Percentiles rank a stretch among this genome's conserved stretches.
These are phyloP conservation scores for Lissocephala sabroskyi DNA, from an alignment of 2,888 invertebrate genomes.

Conservation along the genomic window DNA sequence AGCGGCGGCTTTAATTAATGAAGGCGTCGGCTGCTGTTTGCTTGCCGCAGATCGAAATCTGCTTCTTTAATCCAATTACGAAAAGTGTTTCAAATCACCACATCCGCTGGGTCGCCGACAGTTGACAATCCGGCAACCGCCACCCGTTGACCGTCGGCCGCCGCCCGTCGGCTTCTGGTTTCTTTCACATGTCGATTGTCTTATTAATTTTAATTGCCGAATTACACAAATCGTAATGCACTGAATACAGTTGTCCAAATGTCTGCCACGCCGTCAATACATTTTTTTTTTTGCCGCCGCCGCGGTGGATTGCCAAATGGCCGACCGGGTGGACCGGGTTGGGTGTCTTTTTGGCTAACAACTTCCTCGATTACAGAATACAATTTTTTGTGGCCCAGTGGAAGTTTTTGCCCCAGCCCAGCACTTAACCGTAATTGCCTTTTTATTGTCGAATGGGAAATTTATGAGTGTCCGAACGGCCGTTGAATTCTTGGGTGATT, in stretches of 20 bases:
- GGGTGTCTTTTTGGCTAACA: constrained; percentile 22
- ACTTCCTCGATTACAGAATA: constrained; percentile 56
- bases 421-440: no score
- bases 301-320: constrained; percentile 15
- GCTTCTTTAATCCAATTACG: constrained; percentile 11
- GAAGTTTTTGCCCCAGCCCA: no score
- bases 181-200: constrained; percentile 21
- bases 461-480: no score
- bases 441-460: not conserved
- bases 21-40: no score
- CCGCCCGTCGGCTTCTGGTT: constrained; percentile 2
- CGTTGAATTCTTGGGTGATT: no score
- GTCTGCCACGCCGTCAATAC: not conserved
- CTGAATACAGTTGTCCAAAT: constrained; percentile 4
- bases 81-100: constrained; percentile 20
- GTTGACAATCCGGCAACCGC: constrained; percentile 6
- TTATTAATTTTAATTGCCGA: constrained; percentile 51
- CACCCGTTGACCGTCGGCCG: constrained; percentile 9
- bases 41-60: constrained; percentile 1
- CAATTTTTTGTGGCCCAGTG: constrained; percentile 5
- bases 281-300: constrained; percentile 13
- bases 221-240: constrained; percentile 31
- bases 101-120: constrained; percentile 22
- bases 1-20: not conserved
- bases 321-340: constrained; percentile 5